Evolutionary conservation across 2,888 invertebrate genomes (phyloP).

Genomic region (Gortyna flavago): DNA sequence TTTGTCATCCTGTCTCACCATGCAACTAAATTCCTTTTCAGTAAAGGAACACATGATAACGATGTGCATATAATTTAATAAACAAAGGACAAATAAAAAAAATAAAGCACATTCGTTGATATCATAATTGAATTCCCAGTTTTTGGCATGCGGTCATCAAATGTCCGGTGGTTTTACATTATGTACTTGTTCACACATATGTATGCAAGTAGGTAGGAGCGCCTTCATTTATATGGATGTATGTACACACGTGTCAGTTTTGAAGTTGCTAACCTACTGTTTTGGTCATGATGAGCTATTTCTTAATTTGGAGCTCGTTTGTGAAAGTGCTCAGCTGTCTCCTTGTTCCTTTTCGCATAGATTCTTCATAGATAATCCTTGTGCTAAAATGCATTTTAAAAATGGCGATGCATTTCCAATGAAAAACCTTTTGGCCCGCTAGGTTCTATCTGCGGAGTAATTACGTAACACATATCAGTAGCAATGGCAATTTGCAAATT

Average conservation of each 20-base stretch:
- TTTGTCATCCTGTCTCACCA: background rate
- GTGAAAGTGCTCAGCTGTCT: background rate
- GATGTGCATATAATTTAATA: conserved; percentile 5
- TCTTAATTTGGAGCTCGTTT: background rate
- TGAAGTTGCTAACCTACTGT: conserved; percentile 49
- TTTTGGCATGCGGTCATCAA: conserved; percentile 54
- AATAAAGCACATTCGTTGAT: conserved; percentile 26
- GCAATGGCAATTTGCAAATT: too few relatives aligned
- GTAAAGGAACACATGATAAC: conserved; percentile 26
- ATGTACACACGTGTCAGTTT: background rate
- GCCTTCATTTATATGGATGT: conserved; percentile 6
- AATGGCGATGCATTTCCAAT: background rate
- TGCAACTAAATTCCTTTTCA: background rate
- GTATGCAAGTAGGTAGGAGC: conserved; percentile 34
- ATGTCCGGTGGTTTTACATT: conserved; percentile 46
- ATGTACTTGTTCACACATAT: conserved; percentile 35
- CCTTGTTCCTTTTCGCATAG: background rate
- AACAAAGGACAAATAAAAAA: conserved; percentile 42
- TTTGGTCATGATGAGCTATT: conserved; percentile 12
- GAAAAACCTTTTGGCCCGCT: background rate
- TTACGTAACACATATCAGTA: too few relatives aligned
- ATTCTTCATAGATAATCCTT: background rate
- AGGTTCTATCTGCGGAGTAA: background rate
- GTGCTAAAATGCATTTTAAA: too few relatives aligned
- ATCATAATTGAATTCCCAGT: conserved; percentile 57